phyloP scores from a whole-genome alignment of 2,113 vertebrate species.

The Pseudolaguvia tuberculata region DNA sequence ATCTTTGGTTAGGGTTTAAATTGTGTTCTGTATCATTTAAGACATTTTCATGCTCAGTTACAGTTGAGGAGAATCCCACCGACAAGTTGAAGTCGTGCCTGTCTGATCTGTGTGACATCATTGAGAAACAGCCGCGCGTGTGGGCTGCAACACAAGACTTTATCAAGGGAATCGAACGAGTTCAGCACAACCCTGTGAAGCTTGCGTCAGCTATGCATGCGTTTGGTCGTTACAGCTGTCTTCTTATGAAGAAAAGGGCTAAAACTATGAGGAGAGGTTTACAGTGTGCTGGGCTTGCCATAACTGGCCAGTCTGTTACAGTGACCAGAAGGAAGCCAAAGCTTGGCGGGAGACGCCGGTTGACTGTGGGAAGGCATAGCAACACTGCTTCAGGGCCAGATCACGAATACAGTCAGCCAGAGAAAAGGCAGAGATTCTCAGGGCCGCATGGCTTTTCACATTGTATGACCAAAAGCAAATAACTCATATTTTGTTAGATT shows the following conservation, averaged over 20 bases:
- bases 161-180: conserved; percentile 27
- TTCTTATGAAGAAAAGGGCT: conserved; percentile 35
- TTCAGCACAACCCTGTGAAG: conserved; percentile 36
- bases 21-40: not conserved
- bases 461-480: conserved; percentile 18
- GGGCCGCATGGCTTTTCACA: conserved; percentile 5
- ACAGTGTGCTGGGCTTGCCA: conserved; percentile 9
- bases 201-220: conserved; percentile 38
- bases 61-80: conserved; percentile 24
- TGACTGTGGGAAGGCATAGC: conserved; percentile 6
- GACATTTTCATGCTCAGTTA: not conserved
- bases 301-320: conserved; percentile 2
- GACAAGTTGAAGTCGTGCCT: conserved; percentile 32
- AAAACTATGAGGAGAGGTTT: conserved; percentile 14
- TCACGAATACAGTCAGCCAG: conserved; percentile 27
- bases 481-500: not conserved
- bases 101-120: conserved; percentile 24
- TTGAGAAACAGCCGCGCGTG: conserved; percentile 25
- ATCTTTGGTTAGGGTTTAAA: not conserved
- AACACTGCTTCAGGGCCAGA: conserved; percentile 15
- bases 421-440: conserved; percentile 27
- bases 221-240: conserved; percentile 31
- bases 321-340: conserved; percentile 10
- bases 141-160: conserved; percentile 32
- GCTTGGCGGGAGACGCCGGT: not conserved